Percentiles rank a stretch among this genome's conserved stretches.
These are phyloP conservation scores for Acrossocheilus wenchowensis DNA, from an alignment of 2,797 vertebrate species.

Conservation along the genomic window DNA sequence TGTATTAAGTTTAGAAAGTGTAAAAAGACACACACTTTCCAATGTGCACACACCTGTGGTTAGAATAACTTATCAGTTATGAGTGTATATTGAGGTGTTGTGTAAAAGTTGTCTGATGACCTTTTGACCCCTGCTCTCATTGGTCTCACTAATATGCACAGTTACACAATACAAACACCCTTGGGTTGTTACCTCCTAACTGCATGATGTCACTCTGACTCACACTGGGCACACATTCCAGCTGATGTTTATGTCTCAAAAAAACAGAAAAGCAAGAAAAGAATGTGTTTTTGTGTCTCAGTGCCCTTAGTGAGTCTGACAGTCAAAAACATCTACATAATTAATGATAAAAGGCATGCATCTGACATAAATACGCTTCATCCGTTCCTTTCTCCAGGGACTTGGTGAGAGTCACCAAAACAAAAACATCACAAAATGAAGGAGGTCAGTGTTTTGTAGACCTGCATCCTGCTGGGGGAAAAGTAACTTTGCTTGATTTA, in stretches of 20 bases:
- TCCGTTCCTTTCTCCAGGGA: slow-evolving; percentile 24
- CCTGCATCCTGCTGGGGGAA: slow-evolving; percentile 30
- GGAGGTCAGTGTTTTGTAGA: slow-evolving; percentile 40
- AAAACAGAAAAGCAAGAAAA: slow-evolving; percentile 14
- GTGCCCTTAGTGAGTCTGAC: slow-evolving; percentile 19
- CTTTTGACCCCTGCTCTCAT: slow-evolving; percentile 14
- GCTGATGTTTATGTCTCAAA: slow-evolving; percentile 31
- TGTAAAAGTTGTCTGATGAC: neutral
- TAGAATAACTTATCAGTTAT: neutral
- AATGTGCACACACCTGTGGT: neutral
- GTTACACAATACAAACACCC: neutral
- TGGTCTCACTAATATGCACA: neutral
- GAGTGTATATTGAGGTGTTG: neutral
- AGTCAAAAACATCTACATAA: slow-evolving; percentile 49
- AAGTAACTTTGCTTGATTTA: slow-evolving; percentile 23
- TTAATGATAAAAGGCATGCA: slow-evolving; percentile 34
- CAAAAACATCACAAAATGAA: slow-evolving; percentile 36
- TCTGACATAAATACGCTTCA: slow-evolving; percentile 43
- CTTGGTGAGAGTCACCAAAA: slow-evolving; percentile 34
- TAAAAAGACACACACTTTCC: neutral
- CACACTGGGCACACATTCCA: slow-evolving; percentile 5
- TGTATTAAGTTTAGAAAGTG: neutral
- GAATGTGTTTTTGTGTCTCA: slow-evolving; percentile 38
- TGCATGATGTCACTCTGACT: slow-evolving; percentile 44
- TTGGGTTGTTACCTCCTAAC: neutral